phyloP scores from a whole-genome alignment of 2,797 vertebrate species.

The Betta splendens region DNA sequence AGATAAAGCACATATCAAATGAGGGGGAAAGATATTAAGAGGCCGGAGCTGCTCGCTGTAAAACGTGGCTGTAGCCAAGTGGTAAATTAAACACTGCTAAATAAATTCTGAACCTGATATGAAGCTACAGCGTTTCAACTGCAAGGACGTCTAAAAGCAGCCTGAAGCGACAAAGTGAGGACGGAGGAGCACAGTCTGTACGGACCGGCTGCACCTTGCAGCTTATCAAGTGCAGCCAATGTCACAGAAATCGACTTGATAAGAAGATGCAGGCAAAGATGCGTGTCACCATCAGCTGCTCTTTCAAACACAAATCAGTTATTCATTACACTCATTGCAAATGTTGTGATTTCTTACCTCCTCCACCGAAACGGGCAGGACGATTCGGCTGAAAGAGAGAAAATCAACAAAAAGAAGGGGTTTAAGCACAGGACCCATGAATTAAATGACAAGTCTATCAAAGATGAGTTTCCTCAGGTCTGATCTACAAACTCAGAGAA shows the following conservation, averaged over 20 bases:
- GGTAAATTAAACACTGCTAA: slow-evolving; percentile 20
- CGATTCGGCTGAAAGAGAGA: slow-evolving; percentile 86
- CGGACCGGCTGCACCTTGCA: neutral
- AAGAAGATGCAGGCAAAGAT: neutral
- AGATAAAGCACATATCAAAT: neutral
- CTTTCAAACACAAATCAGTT: neutral
- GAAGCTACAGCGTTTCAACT: slow-evolving; percentile 7
- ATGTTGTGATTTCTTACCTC: slow-evolving; percentile 90
- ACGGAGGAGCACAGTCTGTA: neutral
- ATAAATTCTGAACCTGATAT: slow-evolving; percentile 22
- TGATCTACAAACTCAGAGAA: no score
- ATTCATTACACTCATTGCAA: neutral
- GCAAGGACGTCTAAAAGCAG: slow-evolving; percentile 15
- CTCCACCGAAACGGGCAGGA: slow-evolving; percentile 95
- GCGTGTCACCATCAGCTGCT: neutral
- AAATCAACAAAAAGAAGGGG: neutral
- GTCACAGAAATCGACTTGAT: no score
- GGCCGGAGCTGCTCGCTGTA: slow-evolving; percentile 6
- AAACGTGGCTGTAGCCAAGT: neutral
- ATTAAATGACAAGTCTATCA: neutral
- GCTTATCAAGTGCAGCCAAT: neutral
- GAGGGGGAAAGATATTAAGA: neutral
- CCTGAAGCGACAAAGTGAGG: neutral
- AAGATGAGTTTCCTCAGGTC: no score
- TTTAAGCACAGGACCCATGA: neutral